These are phyloP conservation scores for Onychomys leucogaster DNA, from an alignment of 2,797 vertebrate genomes.

Conservation along the genomic window DNA sequence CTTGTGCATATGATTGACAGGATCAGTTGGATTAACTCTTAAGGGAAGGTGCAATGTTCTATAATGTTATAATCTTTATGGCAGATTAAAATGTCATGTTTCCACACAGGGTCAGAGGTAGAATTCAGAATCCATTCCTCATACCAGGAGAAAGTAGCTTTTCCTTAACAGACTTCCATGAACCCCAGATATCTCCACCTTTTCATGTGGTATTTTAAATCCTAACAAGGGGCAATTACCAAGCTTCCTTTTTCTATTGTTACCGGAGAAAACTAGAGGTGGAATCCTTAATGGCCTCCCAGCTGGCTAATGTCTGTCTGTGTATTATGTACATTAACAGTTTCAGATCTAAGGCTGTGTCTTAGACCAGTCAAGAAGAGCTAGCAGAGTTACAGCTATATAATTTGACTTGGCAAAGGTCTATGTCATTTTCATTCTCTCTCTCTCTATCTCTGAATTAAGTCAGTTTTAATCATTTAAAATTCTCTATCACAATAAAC, in stretches of 20 bases:
- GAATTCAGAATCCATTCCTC: neutral
- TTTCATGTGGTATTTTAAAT: neutral
- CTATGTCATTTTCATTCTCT: neutral
- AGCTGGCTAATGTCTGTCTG: neutral
- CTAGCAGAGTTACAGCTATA: neutral
- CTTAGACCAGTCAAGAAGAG: neutral
- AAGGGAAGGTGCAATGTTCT: neutral
- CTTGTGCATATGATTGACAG: neutral
- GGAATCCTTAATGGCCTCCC: neutral
- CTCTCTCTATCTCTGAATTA: neutral
- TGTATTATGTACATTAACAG: neutral
- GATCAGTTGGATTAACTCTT: neutral
- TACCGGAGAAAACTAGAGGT: neutral
- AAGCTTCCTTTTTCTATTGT: neutral
- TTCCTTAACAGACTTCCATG: neutral
- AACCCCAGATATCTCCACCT: neutral
- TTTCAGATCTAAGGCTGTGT: neutral
- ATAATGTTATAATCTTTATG: neutral
- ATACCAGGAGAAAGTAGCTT: neutral
- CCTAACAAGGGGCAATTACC: neutral
- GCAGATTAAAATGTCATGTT: constrained; percentile 21
- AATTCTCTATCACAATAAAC: neutral
- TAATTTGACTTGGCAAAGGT: neutral
- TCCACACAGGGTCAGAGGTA: neutral
- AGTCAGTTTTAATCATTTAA: neutral